Conservation (phyloP, 2,113 vertebrate species). For the Leucopsar rothschildi region DNA sequence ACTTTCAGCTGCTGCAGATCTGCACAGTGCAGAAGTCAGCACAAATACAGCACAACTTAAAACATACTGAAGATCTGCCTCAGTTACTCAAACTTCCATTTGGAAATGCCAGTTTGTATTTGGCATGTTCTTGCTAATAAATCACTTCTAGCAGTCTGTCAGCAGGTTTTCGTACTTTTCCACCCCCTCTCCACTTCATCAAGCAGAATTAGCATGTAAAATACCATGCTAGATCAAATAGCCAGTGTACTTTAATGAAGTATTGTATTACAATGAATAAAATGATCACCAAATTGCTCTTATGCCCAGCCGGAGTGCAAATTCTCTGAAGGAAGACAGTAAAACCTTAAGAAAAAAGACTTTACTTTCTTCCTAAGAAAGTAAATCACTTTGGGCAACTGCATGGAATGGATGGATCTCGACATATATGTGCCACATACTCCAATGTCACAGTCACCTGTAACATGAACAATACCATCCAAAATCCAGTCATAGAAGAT, state of each 20-base stretch:
- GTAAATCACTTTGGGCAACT: background rate
- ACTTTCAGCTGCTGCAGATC: background rate
- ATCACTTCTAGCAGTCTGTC: background rate
- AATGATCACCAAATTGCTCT: background rate
- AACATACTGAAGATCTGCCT: background rate
- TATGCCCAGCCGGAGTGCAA: background rate
- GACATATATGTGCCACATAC: fast-evolving
- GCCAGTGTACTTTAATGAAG: background rate
- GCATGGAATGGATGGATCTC: background rate
- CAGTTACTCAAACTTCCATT: background rate
- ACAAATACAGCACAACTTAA: background rate
- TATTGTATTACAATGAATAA: constrained; percentile 24
- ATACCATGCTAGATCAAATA: background rate
- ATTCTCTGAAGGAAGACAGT: background rate
- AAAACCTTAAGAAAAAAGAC: background rate
- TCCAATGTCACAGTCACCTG: background rate
- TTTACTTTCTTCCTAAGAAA: background rate
- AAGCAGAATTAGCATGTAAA: background rate
- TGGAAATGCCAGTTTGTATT: background rate
- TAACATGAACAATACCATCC: fast-evolving
- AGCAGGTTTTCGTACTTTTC: background rate
- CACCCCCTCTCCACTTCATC: background rate
- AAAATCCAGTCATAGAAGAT: fast-evolving
- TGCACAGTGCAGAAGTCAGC: background rate
- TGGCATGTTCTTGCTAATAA: background rate